A percentile compares a stretch with the other conserved stretches of the same genome.
These are phyloP conservation scores for Crambe crambe DNA, from an alignment of 37 sponge, comb jelly and placozoan genomes.

Conservation along the genomic window DNA sequence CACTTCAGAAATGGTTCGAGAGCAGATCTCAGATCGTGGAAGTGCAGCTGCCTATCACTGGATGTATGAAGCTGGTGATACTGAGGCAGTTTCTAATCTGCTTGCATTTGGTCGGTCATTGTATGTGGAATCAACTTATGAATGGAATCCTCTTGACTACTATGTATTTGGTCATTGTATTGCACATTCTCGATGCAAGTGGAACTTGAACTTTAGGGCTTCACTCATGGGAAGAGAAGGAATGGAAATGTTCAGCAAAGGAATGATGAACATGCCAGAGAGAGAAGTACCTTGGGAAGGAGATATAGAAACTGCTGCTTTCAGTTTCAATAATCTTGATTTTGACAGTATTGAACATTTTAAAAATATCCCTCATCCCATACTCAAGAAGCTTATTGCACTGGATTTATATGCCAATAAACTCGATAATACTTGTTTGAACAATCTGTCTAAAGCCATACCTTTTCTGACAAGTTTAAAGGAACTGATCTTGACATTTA, in stretches of 20 bases:
- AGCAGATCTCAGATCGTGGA: not conserved
- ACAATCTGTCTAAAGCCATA: not conserved
- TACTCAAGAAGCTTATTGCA: not conserved
- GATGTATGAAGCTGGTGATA: not conserved
- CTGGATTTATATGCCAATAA: not conserved
- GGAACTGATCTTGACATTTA: not conserved
- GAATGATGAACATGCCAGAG: not conserved
- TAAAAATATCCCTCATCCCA: not conserved
- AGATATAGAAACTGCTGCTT: not conserved
- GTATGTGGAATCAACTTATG: not conserved
- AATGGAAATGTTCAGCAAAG: not conserved
- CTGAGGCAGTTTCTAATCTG: not conserved
- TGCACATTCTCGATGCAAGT: not conserved
- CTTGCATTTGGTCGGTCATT: too few relatives aligned
- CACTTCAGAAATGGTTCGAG: not conserved
- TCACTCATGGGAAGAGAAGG: not conserved
- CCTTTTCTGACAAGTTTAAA: not conserved
- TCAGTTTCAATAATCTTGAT: not conserved
- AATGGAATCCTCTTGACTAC: not conserved
- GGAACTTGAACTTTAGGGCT: not conserved
- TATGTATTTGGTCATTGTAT: not conserved
- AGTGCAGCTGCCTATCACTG: not conserved
- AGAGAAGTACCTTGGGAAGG: not conserved
- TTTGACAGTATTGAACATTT: not conserved
- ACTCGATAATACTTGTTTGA: not conserved